phyloP scores from a whole-genome alignment of 1,140 invertebrate genomes.

The Formica exsecta region DNA sequence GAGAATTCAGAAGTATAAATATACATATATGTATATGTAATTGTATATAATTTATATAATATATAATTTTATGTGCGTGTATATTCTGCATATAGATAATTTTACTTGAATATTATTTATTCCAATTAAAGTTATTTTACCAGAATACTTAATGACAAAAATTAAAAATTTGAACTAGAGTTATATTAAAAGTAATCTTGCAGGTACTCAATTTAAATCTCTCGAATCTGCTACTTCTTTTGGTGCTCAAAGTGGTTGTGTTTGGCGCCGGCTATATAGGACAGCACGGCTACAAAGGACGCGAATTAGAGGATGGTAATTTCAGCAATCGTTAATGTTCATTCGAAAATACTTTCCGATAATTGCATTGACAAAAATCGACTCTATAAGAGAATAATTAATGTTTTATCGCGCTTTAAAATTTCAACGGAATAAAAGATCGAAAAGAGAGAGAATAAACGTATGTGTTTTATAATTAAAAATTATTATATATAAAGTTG shows the following conservation, averaged over 20 bases:
- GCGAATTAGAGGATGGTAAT: slow-evolving; percentile 80
- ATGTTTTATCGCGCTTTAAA: not conserved
- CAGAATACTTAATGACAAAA: not conserved
- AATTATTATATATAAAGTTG: not conserved
- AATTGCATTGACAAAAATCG: not conserved
- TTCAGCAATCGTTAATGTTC: not conserved
- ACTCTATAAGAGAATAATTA: not conserved
- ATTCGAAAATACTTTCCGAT: not conserved
- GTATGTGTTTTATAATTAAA: not conserved
- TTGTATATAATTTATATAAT: too few relatives aligned
- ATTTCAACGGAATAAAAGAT: not conserved
- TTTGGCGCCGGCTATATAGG: slow-evolving; percentile 92
- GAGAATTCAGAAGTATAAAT: not conserved
- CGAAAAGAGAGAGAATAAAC: not conserved
- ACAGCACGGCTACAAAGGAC: slow-evolving; percentile 83
- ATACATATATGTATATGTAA: not conserved
- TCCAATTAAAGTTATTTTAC: not conserved
- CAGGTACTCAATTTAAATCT: slow-evolving; percentile 94
- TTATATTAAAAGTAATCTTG: slow-evolving; percentile 51
- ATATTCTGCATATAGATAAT: not conserved
- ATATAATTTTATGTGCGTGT: too few relatives aligned
- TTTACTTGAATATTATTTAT: slow-evolving; percentile 3
- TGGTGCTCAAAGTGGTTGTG: slow-evolving; percentile 93
- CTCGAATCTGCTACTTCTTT: slow-evolving; percentile 92
- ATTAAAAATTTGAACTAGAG: not conserved